Evolutionary conservation across 2,888 invertebrate species (phyloP), one percentile per base, ranked within the genome.

Genomic region (Drosophila borborema): DNA sequence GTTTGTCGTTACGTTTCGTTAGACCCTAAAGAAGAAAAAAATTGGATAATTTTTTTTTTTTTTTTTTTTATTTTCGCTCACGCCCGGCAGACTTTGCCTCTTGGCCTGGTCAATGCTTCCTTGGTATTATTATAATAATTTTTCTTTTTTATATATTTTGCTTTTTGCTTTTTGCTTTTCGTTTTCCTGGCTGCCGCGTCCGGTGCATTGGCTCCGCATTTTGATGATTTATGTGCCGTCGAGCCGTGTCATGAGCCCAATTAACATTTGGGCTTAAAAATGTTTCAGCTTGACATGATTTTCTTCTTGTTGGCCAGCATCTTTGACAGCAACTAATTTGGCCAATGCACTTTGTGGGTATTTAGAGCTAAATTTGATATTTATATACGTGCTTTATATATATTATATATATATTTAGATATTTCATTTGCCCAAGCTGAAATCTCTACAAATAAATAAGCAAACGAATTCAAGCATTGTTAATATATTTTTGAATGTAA

Each of bases 221-320:
- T 84, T 88, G 65, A 81, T 84, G 86, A 84, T 84, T 86, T 88
- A 84, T 84, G 89, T 75, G 62, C 77, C 68, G 77, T 88, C 66
- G 72, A 70, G 72, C 80, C 78, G 86, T 84, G 84, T 84, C 89
- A 80, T 72, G 89, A 84, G 82, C 87, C 85, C 85, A 86, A 86
- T 86, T 86, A 86, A 86, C 89, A 86, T 86, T 86, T 86, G 64
- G 73, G 69, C 82, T 84, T 84, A 63, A 64, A 70, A 58, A 79
- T 79, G 49, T 65, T 84, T 78, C 76, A 51, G 69, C 73, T 72
- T 58, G 69, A 79, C 54, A 51, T 59, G 77, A 51, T 67, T 77
- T 66, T 67, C 54, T 51, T 71, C 49, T 54, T 64, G 76, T 65
- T 66, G 69, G 60, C 68, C 38, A 23, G n/a, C 14, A 34, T 20